Evolutionary conservation across 1,140 invertebrate species (phyloP).

Genomic region (Papilio dardanus): DNA sequence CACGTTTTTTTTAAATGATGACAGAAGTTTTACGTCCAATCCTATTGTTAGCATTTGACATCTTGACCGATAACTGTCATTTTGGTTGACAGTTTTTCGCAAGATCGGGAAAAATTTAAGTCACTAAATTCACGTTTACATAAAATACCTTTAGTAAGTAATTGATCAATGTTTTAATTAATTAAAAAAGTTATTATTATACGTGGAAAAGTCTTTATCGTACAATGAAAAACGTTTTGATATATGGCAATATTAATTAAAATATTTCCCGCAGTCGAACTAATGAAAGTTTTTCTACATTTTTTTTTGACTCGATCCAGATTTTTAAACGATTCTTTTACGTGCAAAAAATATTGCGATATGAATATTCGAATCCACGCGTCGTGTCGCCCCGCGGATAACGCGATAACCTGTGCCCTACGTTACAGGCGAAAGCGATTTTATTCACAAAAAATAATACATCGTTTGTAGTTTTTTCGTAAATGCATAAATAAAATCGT

Average conservation of each 20-base stretch:
- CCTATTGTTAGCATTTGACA: constrained; percentile 41
- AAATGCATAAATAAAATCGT: neutral
- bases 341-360: constrained; percentile 44
- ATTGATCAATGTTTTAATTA: neutral
- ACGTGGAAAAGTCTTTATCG: neutral
- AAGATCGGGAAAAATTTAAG: neutral
- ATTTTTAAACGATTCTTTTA: constrained; percentile 54
- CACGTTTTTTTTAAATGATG: neutral
- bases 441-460: neutral
- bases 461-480: neutral
- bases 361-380: constrained; percentile 58
- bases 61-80: constrained; percentile 55
- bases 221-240: constrained; percentile 40
- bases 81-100: constrained; percentile 49
- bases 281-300: constrained; percentile 53
- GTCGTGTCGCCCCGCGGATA: constrained; percentile 48
- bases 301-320: constrained; percentile 68
- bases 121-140: neutral
- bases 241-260: constrained; percentile 56
- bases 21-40: constrained; percentile 1
- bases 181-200: neutral
- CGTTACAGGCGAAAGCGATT: constrained; percentile 40
- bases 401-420: constrained; percentile 26
- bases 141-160: neutral
- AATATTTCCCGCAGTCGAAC: constrained; percentile 49